Evolutionary conservation across 1,140 invertebrate species (phyloP).

Genomic region (Wasmannia auropunctata): DNA sequence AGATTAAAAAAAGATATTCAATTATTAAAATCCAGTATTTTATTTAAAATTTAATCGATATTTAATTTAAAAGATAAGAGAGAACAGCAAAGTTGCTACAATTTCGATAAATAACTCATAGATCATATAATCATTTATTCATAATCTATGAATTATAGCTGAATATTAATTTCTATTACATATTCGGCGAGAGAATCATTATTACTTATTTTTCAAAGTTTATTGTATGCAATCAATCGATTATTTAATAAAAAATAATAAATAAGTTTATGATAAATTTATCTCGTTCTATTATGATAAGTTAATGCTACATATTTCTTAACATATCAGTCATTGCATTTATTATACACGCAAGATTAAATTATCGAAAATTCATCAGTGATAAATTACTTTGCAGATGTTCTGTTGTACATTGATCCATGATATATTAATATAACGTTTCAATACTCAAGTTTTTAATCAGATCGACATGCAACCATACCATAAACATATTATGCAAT

Average conservation of each 20-base stretch:
- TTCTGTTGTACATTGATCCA: background rate
- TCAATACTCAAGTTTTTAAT: conserved; percentile 6
- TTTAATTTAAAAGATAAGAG: background rate
- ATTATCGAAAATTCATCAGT: conserved; percentile 15
- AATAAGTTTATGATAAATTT: background rate
- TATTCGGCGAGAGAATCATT: background rate
- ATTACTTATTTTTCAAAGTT: background rate
- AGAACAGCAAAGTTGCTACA: background rate
- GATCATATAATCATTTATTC: background rate
- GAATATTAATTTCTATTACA: background rate
- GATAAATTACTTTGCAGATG: background rate
- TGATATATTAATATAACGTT: conserved; percentile 3
- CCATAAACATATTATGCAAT: conserved; percentile 33
- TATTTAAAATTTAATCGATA: background rate
- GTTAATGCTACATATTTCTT: background rate
- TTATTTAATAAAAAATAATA: background rate
- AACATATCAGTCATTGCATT: background rate
- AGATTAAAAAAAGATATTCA: background rate
- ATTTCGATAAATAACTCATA: no score
- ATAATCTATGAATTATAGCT: background rate
- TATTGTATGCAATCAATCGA: background rate
- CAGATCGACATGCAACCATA: background rate
- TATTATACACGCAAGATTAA: background rate
- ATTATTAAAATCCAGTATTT: background rate
- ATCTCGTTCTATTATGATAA: background rate